Percentiles rank a stretch among this genome's conserved stretches.
Evolutionary conservation across 2,888 invertebrate genomes (phyloP).

Genomic region (Bimastos eiseni): DNA sequence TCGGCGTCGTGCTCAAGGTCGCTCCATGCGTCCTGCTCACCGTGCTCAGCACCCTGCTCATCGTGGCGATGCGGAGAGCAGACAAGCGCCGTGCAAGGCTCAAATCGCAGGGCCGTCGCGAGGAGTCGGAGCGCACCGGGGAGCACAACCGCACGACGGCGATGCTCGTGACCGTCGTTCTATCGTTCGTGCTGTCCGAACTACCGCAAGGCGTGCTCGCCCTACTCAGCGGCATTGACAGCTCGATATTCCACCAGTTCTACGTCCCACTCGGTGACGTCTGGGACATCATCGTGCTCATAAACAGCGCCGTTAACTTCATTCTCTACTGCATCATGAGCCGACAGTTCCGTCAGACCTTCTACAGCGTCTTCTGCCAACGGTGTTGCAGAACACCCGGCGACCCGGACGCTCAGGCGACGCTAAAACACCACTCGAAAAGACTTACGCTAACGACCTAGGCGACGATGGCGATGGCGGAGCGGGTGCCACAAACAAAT

Average conservation of each 20-base stretch:
- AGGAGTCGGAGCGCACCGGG: constrained; percentile 55
- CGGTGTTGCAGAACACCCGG: constrained; percentile 27
- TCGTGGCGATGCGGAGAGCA: constrained; percentile 84
- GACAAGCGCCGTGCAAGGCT: constrained; percentile 64
- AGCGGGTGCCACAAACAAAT: not conserved
- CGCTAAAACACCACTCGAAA: not conserved
- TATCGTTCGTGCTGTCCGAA: constrained; percentile 87
- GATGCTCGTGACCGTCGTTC: constrained; percentile 84
- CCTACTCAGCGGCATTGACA: constrained; percentile 68
- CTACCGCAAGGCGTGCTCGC: constrained; percentile 79
- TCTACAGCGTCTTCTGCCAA: constrained; percentile 52
- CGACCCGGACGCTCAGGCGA: not conserved
- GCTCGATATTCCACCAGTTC: constrained; percentile 66
- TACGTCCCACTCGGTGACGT: constrained; percentile 74
- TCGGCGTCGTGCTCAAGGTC: constrained; percentile 89
- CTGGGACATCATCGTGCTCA: constrained; percentile 85
- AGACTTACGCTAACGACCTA: not conserved
- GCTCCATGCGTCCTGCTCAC: constrained; percentile 86
- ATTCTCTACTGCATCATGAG: constrained; percentile 93
- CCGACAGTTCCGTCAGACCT: constrained; percentile 79
- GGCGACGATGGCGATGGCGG: not conserved
- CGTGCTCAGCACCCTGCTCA: constrained; percentile 67
- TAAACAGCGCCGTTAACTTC: constrained; percentile 91
- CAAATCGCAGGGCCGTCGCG: constrained; percentile 53
- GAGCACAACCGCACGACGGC: constrained; percentile 77